These are phyloP conservation scores for Anagrus nilaparvatae DNA, from an alignment of 1,140 invertebrate species.

Conservation along the genomic window DNA sequence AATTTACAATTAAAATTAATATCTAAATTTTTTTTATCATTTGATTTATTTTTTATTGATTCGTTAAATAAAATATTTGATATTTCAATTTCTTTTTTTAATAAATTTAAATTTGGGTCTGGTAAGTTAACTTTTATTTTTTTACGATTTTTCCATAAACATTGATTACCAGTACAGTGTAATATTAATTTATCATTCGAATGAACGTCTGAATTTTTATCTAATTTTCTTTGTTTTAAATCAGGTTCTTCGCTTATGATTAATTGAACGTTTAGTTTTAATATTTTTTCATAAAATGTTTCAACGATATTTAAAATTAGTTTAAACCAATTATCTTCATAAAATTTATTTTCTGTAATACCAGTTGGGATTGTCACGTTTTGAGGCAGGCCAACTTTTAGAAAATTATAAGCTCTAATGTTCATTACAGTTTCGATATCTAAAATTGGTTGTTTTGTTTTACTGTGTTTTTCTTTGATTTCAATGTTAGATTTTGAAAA, in stretches of 20 bases:
- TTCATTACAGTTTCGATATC: neutral
- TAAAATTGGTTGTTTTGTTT: neutral
- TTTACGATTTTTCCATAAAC: conserved; percentile 25
- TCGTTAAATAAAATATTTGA: conserved; percentile 21
- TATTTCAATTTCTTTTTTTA: conserved; percentile 28
- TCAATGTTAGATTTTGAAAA: conserved; percentile 12
- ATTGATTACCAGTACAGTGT: conserved; percentile 22
- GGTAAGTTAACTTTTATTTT: conserved; percentile 6
- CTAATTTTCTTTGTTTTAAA: conserved; percentile 28
- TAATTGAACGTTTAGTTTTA: conserved; percentile 23
- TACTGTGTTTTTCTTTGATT: conserved; percentile 5
- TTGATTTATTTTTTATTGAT: neutral
- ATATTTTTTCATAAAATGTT: conserved; percentile 28
- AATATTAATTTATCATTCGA: conserved; percentile 22
- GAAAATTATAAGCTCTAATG: conserved; percentile 11
- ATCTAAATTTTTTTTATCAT: conserved; percentile 2
- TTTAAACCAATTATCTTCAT: conserved; percentile 20
- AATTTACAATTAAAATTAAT: conserved; percentile 22
- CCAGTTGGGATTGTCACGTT: conserved; percentile 16
- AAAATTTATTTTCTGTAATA: conserved; percentile 13
- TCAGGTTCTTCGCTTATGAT: conserved; percentile 13
- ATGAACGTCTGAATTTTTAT: conserved; percentile 28
- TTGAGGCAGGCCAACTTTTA: conserved; percentile 15
- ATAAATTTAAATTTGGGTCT: conserved; percentile 15
- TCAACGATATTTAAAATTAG: conserved; percentile 20